Conservation (phyloP, 2,888 invertebrate genomes). For the Rhogogaster chlorosoma region DNA sequence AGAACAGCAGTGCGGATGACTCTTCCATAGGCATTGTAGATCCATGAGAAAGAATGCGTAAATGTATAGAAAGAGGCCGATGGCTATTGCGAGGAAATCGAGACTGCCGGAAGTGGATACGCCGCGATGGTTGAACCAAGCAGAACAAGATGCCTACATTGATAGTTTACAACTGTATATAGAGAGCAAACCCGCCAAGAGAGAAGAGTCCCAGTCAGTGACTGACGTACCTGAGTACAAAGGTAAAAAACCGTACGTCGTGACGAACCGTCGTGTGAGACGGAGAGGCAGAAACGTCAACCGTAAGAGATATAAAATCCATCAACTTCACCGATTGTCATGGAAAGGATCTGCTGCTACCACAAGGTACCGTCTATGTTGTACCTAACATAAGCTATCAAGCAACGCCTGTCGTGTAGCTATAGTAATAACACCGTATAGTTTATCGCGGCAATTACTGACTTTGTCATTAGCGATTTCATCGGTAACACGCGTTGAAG, state of each 20-base stretch:
- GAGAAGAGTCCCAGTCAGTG: constrained; percentile 27
- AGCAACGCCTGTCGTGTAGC: constrained; percentile 20
- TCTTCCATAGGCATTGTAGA: constrained; percentile 36
- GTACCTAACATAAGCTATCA: not conserved
- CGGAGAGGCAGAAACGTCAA: constrained; percentile 5
- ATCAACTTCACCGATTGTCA: constrained; percentile 56
- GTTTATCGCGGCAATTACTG: constrained; percentile 52
- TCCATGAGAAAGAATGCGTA: constrained; percentile 34
- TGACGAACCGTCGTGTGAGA: constrained; percentile 58
- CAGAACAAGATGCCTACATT: constrained; percentile 35
- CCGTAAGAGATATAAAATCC: constrained; percentile 58
- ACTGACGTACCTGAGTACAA: constrained; percentile 36
- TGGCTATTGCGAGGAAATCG: constrained; percentile 36
- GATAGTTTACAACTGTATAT: constrained; percentile 48
- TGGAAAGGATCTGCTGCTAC: not conserved
- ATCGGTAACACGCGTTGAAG: constrained; percentile 59
- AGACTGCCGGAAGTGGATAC: constrained; percentile 40
- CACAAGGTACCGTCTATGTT: not conserved
- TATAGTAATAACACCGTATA: constrained; percentile 17
- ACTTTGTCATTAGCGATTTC: constrained; percentile 63
- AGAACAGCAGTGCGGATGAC: not conserved
- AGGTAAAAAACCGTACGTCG: constrained; percentile 58
- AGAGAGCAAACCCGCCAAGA: constrained; percentile 30
- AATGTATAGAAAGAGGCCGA: not conserved
- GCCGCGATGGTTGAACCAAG: constrained; percentile 7